Base-by-base conservation (phyloP, 2,888 invertebrate species). In the Aphrophora alni region DNA sequence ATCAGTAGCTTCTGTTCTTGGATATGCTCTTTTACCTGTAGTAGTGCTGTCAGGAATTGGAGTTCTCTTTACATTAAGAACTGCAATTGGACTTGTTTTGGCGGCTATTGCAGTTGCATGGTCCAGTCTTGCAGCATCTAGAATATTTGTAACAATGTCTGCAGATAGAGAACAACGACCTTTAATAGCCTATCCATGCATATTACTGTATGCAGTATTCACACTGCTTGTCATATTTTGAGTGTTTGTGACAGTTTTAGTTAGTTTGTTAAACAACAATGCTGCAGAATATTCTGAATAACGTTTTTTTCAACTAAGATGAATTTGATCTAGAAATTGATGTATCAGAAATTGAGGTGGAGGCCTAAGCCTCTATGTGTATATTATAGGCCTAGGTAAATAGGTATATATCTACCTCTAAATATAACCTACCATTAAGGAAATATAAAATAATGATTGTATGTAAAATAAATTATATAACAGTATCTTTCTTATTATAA, bases 11-110 rank as follows among this genome's bases (percentile, higher is more conserved):
- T 95, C 95, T 86, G 95, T 98, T 72, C 90, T 98, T 81, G 98
- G 98, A 4, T 98, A 98, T 88, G 97, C 97, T 88, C 92, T 98
- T 86, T 90, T 98, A 82, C 98, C 98, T 0, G 95, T 98, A 90
- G 96, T 97, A 21, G 93, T 92, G n/a, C 90, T 98, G 38, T 95
- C 97, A 7, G 92, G 94, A 10, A 86, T 96, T 12, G 93, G 95
- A 69, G 91, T 96, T 83, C 92, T 97, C 85, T 88, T 95, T 38
- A 93, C 94, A 8, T 89, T 98, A n/a, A 93, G 94, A 26, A 83
- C 84, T 88, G 94, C 93, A 4, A 87, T 91, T 1, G 96, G 96
- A 2, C 90, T 94, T 76, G 88, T 91, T 78, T 86, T 95, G 51
- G 93, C 95, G 5, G 89, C 90, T 1, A 83, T 94, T 59, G 93